Evolutionary conservation across 2,113 vertebrate species (phyloP).

Genomic region (Eubucco bourcierii): DNA sequence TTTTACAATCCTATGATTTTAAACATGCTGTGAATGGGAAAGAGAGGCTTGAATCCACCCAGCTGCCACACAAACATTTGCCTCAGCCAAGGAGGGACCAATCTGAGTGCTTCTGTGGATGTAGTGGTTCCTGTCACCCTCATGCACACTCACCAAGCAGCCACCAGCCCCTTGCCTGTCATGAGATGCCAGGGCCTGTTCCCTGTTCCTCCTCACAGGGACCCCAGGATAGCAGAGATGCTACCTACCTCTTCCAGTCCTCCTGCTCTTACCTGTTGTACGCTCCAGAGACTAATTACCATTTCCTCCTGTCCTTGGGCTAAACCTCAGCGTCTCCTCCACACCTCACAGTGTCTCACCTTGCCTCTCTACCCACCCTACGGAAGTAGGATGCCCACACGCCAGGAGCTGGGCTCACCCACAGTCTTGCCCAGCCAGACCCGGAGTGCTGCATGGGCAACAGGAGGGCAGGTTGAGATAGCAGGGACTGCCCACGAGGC

Average conservation of each 20-base stretch:
- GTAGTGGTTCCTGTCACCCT: neutral
- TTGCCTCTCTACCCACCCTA: neutral
- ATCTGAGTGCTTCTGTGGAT: neutral
- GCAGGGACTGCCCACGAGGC: neutral
- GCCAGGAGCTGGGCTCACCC: accelerated
- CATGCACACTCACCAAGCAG: neutral
- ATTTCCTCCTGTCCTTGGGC: conserved; percentile 19
- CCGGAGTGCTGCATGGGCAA: accelerated
- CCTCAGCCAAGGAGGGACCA: neutral
- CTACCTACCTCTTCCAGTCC: neutral
- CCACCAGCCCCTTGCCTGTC: too few species aligned
- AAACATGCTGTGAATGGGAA: neutral
- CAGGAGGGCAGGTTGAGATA: neutral
- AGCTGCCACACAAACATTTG: accelerated
- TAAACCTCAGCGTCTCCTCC: neutral
- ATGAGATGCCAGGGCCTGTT: accelerated
- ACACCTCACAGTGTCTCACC: accelerated
- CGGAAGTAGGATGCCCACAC: neutral
- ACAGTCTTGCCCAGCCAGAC: accelerated
- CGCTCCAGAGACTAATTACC: neutral
- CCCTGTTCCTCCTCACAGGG: neutral
- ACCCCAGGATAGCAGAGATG: neutral
- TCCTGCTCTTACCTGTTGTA: neutral
- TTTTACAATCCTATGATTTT: too few species aligned
- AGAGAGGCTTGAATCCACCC: neutral